These are phyloP conservation scores for Slavum lentiscoides DNA, from an alignment of 2,888 invertebrate species.

Conservation along the genomic window DNA sequence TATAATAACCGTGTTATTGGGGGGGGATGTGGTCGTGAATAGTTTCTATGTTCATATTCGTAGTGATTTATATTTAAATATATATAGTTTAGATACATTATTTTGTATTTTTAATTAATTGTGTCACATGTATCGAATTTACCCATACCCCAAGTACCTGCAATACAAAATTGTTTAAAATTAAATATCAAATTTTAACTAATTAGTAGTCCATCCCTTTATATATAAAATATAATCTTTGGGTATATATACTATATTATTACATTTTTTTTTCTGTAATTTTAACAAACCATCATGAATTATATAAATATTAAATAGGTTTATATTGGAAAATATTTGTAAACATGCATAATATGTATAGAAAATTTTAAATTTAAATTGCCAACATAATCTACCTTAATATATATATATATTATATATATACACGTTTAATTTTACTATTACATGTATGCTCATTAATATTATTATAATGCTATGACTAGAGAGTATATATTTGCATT, in stretches of 20 bases:
- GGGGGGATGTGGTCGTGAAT: slow-evolving; percentile 40
- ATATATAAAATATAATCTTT: slow-evolving; percentile 32
- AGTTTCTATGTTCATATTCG: slow-evolving; percentile 38
- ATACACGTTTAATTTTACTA: background rate
- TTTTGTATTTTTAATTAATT: slow-evolving; percentile 44
- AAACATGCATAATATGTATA: background rate
- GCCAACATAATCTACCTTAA: background rate
- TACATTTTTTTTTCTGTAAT: slow-evolving; percentile 22
- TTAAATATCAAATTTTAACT: slow-evolving; percentile 47
- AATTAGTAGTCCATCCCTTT: slow-evolving; percentile 30
- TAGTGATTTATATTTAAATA: slow-evolving; percentile 32
- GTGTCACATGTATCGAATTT: slow-evolving; percentile 49
- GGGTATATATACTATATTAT: slow-evolving; percentile 11
- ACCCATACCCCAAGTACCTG: slow-evolving; percentile 52
- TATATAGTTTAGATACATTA: slow-evolving; percentile 39
- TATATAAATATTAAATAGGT: slow-evolving; percentile 16
- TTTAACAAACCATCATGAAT: slow-evolving; percentile 32
- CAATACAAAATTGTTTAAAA: slow-evolving; percentile 45
- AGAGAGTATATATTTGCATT: slow-evolving; percentile 1
- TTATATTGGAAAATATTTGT: slow-evolving; percentile 21
- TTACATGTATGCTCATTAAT: slow-evolving; percentile 20
- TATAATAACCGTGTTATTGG: background rate
- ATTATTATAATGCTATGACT: slow-evolving; percentile 25
- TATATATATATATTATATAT: background rate
- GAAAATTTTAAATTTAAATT: slow-evolving; percentile 15